Conservation (phyloP, 2,113 vertebrate species). For the Scalopus aquaticus region DNA sequence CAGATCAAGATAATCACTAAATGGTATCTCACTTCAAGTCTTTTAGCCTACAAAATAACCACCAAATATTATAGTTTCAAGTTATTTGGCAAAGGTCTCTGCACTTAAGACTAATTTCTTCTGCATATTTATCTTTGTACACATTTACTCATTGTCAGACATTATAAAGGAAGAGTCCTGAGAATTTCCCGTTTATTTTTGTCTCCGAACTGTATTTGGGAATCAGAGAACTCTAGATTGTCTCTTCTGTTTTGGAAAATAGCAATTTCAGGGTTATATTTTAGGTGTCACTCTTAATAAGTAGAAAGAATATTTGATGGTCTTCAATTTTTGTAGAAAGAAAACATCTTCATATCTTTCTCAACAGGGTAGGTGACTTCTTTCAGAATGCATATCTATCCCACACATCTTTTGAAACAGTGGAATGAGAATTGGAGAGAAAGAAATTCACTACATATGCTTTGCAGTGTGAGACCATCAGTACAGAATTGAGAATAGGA, state of each 20-base stretch:
- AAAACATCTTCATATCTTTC: neutral
- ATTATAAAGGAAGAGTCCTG: neutral
- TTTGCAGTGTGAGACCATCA: neutral
- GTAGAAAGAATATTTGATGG: neutral
- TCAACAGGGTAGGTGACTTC: neutral
- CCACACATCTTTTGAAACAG: neutral
- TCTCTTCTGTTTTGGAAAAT: neutral
- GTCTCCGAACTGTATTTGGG: neutral
- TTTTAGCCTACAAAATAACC: neutral
- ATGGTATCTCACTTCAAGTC: neutral
- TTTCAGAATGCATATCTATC: neutral
- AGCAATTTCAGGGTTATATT: neutral
- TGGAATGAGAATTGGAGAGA: neutral
- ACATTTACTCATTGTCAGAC: neutral
- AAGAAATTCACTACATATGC: neutral
- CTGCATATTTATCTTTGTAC: neutral
- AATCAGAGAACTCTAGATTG: neutral
- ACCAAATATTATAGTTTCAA: neutral
- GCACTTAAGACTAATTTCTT: neutral
- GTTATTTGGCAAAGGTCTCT: neutral
- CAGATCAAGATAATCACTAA: neutral
- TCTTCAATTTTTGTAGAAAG: constrained; percentile 24
- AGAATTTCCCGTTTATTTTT: neutral
- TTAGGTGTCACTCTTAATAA: neutral
- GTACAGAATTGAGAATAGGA: neutral